These are phyloP conservation scores for Drosophila lutescens DNA, from an alignment of 2,888 invertebrate species.

Conservation along the genomic window DNA sequence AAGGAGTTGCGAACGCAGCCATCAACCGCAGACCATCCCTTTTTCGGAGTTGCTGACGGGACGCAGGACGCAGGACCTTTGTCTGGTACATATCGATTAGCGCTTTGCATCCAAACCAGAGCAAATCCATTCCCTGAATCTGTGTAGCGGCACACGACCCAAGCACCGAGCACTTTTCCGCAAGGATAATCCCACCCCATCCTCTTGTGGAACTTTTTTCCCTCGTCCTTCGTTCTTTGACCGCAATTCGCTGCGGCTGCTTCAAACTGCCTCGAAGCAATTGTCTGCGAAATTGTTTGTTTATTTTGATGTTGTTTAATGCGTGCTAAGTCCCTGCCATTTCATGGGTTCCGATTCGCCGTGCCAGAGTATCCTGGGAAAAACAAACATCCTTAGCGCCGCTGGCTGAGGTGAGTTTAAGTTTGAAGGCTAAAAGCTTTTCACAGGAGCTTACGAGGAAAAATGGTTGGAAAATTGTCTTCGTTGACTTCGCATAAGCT, in stretches of 20 bases:
- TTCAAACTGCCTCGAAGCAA: conserved; percentile 58
- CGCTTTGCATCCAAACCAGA: conserved; percentile 63
- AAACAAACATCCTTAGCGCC: conserved; percentile 57
- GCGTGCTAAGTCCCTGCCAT: conserved; percentile 63
- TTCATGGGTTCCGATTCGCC: conserved; percentile 48
- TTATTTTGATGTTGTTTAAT: conserved; percentile 77
- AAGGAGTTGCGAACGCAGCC: conserved; percentile 52
- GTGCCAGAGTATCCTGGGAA: conserved; percentile 66
- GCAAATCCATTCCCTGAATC: conserved; percentile 53
- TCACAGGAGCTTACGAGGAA: conserved; percentile 1
- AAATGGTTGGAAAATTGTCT: conserved; percentile 44
- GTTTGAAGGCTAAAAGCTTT: conserved; percentile 46
- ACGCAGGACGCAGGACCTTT: conserved; percentile 34
- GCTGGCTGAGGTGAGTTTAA: conserved; percentile 34
- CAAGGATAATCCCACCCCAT: conserved; percentile 66
- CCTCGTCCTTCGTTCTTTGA: conserved; percentile 24
- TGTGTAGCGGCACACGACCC: conserved; percentile 57
- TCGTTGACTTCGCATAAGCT: conserved; percentile 5
- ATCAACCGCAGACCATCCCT: conserved; percentile 48
- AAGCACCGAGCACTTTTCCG: conserved; percentile 45
- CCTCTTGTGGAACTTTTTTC: conserved; percentile 8
- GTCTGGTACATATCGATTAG: conserved; percentile 81
- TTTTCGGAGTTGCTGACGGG: conserved; percentile 6
- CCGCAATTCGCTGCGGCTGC: conserved; percentile 61
- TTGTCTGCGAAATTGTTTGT: conserved; percentile 76